Base-by-base conservation (phyloP, 1,140 invertebrate genomes). In the Acromyrmex charruanus region DNA sequence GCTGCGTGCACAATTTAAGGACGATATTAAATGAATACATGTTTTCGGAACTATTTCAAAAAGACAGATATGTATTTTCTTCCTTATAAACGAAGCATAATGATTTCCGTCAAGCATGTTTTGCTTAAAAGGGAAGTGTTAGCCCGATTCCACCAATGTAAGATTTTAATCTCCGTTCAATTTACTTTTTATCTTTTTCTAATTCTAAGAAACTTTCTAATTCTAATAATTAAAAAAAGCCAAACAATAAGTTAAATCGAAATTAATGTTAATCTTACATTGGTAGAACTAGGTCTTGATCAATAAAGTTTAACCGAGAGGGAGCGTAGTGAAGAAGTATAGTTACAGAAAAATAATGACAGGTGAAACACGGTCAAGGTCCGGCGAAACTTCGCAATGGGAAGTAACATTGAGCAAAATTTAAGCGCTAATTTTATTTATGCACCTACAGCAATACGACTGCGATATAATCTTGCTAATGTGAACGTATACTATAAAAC, bases 81-180 rank as follows among this genome's bases (percentile, higher is more conserved):
- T 95, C 93, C 93, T 87, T 88, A 75, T 88, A 77, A 89, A 68
- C 74, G 86, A 93, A 88, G 94, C 93, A 93, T 93, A 93, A 94
- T 86, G 82, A 87, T 86, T 79, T 39, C 88, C 65, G 84, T 86
- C 71, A 63, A 74, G 71, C 75, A 85, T 91, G 91, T 88, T 90
- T 93, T 82, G 75, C 81, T 79, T 53, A 58, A 85, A 72, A 84
- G 74, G 35, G 10, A 71, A 93, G 80, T 86, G 77, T 94, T 92
- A 93, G 39, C 39, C 2, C 0, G 39, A 0, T 44, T 44, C 39
- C 39, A 10, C 7, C 35, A 39, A 39, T 44, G 9, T 44, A 44
- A 44, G 39, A 44, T 44, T 10, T 44, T 44, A 44, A 44, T 44
- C 39, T 44, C 2, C 7, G 10, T 44, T 44, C 9, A 44, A 44